A percentile compares a stretch with the other conserved stretches of the same genome.
These are phyloP conservation scores for Ypsolopha sequella DNA, from an alignment of 2,888 invertebrate species.

Conservation along the genomic window DNA sequence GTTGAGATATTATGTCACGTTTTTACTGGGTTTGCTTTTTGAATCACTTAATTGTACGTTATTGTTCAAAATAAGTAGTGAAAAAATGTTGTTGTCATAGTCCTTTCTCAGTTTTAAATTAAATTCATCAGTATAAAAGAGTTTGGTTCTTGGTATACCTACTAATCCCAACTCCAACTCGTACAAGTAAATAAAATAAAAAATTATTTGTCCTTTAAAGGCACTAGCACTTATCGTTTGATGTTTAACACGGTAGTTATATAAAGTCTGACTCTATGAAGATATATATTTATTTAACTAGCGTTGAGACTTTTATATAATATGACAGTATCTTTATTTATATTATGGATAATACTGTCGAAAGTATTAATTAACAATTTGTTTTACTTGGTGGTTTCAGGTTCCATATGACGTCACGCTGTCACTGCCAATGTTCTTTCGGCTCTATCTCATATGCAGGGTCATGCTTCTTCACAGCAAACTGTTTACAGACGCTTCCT, in stretches of 20 bases:
- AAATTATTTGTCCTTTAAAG: too few relatives aligned
- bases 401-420: constrained; percentile 97
- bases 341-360: too few relatives aligned
- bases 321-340: too few relatives aligned
- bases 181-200: background rate
- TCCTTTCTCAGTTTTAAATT: too few relatives aligned
- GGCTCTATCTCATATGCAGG: constrained; percentile 98
- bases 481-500: constrained; percentile 99
- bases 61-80: too few relatives aligned
- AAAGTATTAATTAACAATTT: too few relatives aligned
- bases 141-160: background rate
- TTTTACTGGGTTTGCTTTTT: background rate
- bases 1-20: background rate
- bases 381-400: constrained; percentile 29
- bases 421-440: constrained; percentile 99
- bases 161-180: background rate
- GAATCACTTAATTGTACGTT: too few relatives aligned
- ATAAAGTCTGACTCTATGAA: too few relatives aligned
- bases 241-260: background rate
- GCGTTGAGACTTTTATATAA: too few relatives aligned
- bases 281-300: too few relatives aligned
- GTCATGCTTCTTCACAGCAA: constrained; percentile 99
- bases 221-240: background rate
- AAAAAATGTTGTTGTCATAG: too few relatives aligned
- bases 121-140: too few relatives aligned